Evolutionary conservation across 2,797 vertebrate species (phyloP).

Genomic region (Neosilurus hyrtlii): DNA sequence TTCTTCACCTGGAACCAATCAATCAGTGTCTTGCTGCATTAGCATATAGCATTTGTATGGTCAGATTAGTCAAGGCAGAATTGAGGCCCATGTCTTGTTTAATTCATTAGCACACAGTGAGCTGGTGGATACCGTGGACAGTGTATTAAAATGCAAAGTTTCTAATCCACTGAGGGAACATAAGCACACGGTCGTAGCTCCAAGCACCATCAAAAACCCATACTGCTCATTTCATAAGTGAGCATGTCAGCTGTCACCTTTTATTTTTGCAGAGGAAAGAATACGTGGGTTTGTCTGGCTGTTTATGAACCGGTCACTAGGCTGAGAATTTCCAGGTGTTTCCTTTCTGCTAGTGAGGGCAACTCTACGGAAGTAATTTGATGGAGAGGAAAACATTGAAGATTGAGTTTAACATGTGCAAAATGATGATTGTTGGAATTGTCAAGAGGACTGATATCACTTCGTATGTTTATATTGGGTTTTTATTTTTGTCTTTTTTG

Average conservation of each 20-base stretch:
- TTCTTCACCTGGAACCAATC: not conserved
- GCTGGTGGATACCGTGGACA: slow-evolving; percentile 16
- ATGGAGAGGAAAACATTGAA: not conserved
- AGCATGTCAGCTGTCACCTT: slow-evolving; percentile 41
- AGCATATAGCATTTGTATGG: slow-evolving; percentile 14
- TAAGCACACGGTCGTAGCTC: slow-evolving; percentile 15
- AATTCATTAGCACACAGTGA: slow-evolving; percentile 39
- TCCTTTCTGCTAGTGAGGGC: not conserved
- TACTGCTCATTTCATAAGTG: slow-evolving; percentile 34
- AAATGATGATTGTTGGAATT: not conserved
- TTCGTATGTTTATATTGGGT: not conserved
- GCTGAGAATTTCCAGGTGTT: slow-evolving; percentile 12
- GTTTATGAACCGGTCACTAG: slow-evolving; percentile 27
- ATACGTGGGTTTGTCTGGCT: slow-evolving; percentile 24
- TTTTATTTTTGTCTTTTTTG: not conserved
- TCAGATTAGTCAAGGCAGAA: slow-evolving; percentile 23
- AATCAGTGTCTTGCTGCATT: slow-evolving; percentile 8
- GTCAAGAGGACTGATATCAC: not conserved
- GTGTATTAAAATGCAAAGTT: slow-evolving; percentile 44
- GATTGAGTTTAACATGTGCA: not conserved
- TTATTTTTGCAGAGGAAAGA: slow-evolving; percentile 28
- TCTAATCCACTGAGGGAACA: slow-evolving; percentile 7
- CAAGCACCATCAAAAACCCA: slow-evolving; percentile 24
- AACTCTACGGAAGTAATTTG: slow-evolving; percentile 12
- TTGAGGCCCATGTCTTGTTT: slow-evolving; percentile 31